Evolutionary conservation across 2,113 vertebrate species (phyloP).

Genomic region (Siphamia tubifer): DNA sequence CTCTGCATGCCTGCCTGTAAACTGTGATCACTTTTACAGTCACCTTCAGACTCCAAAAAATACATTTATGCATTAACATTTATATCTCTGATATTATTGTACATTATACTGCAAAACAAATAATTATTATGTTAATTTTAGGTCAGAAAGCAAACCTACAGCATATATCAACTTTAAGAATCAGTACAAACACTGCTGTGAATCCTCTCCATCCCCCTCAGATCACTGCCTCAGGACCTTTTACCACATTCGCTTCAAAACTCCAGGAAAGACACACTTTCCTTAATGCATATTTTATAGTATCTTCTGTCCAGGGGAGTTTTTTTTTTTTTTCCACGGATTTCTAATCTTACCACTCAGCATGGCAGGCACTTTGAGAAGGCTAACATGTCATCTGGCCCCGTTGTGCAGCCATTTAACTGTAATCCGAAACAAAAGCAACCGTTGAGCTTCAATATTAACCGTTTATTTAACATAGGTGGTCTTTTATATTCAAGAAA

Average conservation of each 20-base stretch:
- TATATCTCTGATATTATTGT: too few relatives aligned
- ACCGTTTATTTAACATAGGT: too few relatives aligned
- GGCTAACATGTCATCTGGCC: not conserved
- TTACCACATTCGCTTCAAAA: not conserved
- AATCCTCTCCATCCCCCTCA: not conserved
- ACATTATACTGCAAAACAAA: too few relatives aligned
- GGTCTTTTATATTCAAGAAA: not conserved
- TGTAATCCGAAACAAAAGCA: not conserved
- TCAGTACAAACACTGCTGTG: not conserved
- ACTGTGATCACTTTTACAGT: too few relatives aligned
- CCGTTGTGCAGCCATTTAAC: not conserved
- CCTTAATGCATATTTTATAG: slow-evolving; percentile 35
- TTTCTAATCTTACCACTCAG: slow-evolving; percentile 2
- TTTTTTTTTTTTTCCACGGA: not conserved
- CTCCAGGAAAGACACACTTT: slow-evolving; percentile 5
- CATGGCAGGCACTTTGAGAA: slow-evolving; percentile 4
- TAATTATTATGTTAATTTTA: too few relatives aligned
- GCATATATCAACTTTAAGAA: too few relatives aligned
- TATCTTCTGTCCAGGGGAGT: not conserved
- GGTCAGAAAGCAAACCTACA: too few relatives aligned
- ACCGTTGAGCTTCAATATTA: not conserved
- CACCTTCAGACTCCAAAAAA: too few relatives aligned
- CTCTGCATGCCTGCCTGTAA: too few relatives aligned
- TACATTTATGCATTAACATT: too few relatives aligned
- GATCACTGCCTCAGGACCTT: not conserved